Evolutionary conservation across 1,140 invertebrate species (phyloP), one percentile per base, ranked within the genome.

Genomic region (Lethrus apterus): DNA sequence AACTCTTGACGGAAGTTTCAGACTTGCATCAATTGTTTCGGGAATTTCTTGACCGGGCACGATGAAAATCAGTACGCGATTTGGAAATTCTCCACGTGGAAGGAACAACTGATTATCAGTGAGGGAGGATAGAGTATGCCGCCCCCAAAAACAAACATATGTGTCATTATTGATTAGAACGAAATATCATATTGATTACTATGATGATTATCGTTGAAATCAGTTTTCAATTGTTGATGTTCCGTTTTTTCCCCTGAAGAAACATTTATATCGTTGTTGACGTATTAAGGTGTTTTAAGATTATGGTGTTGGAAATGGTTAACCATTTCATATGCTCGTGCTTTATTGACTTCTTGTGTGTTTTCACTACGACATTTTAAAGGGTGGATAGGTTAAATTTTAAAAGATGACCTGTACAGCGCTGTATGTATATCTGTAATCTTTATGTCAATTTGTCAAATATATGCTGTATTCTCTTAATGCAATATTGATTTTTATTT

Each of bases 381-480:
- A 31, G 19, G 32, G 32, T 14, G 19, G 17, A 34, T 34, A 18
- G 9, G n/a, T 34, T 34, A 18, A 18, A 34, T 17, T 34, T 34
- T 34, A 14, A 34, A 34, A 34, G 19, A 18, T 14, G 17, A 18
- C 19, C 8, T 17, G 11, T 34, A 17, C 14, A 34, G 32, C 32
- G 14, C 13, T 34, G 32, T 34, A 15, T 34, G 17, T 18, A 34
- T 14, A 18, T 34, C 32, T 34, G 14, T 34, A 18, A 14, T 34
- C 32, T 18, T 34, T 34, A 17, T 34, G 32, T 34, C 32, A 34
- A 18, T 34, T 34, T 17, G 32, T 34, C 32, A 34, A 34, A 34
- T 18, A 34, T 34, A 34, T 34, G 19, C n/a, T 34, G 32, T 34
- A 17, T 34, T 34, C 32, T 34, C 32, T 34, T 34, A 34, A 34